Conservation (phyloP, 1,140 invertebrate genomes). For the Anthonomus grandis region DNA sequence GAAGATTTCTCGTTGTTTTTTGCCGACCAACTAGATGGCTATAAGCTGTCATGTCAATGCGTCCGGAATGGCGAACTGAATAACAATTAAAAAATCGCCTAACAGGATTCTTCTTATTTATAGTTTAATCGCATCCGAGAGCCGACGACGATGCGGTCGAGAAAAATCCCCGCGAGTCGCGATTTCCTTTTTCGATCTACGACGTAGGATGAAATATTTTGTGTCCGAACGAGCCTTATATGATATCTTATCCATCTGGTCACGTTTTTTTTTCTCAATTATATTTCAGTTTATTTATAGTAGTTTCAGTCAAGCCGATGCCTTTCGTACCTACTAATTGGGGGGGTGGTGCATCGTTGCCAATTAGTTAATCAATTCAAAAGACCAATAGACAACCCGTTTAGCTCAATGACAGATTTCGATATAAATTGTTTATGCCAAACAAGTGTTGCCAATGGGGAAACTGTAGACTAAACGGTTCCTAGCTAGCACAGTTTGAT, state of each 20-base stretch:
- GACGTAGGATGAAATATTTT: constrained; percentile 8
- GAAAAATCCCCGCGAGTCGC: constrained; percentile 14
- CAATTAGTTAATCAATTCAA: no score
- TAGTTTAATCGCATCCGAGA: constrained; percentile 22
- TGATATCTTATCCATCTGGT: not conserved
- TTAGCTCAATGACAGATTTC: no score
- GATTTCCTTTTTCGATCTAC: constrained; percentile 22
- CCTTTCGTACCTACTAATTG: no score
- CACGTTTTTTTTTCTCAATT: not conserved
- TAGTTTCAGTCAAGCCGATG: no score
- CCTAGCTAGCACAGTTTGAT: no score
- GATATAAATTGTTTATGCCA: no score
- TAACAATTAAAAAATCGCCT: constrained; percentile 36
- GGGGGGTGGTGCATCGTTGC: no score
- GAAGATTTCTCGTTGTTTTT: constrained; percentile 35
- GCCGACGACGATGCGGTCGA: not conserved
- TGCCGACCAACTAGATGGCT: constrained; percentile 31
- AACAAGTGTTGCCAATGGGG: no score
- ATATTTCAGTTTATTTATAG: no score
- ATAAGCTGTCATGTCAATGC: constrained; percentile 36
- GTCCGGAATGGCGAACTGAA: constrained; percentile 29
- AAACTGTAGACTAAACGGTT: no score
- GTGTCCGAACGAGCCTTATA: not conserved
- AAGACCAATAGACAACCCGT: no score
- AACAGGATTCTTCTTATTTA: constrained; percentile 36